Conservation (phyloP, 2,797 vertebrate genomes). For the Leptodactylus fallax region DNA sequence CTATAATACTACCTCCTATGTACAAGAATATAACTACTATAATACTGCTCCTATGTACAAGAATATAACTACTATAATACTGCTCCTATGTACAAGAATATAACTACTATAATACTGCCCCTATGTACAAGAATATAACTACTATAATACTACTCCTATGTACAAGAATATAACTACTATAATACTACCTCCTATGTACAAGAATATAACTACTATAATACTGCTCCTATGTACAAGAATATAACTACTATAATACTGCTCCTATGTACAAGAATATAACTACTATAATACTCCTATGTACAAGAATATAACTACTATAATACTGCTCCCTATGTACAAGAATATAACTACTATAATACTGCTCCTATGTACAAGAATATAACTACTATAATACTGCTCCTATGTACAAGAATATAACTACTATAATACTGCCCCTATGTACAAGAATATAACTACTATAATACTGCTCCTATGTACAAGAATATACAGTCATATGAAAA, state of each 20-base stretch:
- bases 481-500: too few relatives aligned
- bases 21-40: constrained; percentile 14
- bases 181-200: background rate
- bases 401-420: constrained; percentile 6
- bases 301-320: constrained; percentile 6
- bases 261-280: background rate
- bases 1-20: background rate
- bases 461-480: background rate
- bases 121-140: constrained; percentile 7
- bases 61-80: constrained; percentile 14
- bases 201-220: constrained; percentile 18
- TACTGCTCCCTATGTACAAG: background rate
- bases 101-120: constrained; percentile 14
- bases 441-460: constrained; percentile 13
- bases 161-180: constrained; percentile 15
- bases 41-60: background rate
- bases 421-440: background rate
- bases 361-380: background rate
- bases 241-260: constrained; percentile 2
- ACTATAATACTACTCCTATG: constrained; percentile 12
- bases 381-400: constrained; percentile 13
- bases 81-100: constrained; percentile 1
- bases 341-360: constrained; percentile 17
- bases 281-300: too few relatives aligned
- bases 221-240: constrained; percentile 1